These are phyloP conservation scores for Phrynocephalus guinanensis DNA, from an alignment of 2,797 vertebrate genomes.

Conservation along the genomic window DNA sequence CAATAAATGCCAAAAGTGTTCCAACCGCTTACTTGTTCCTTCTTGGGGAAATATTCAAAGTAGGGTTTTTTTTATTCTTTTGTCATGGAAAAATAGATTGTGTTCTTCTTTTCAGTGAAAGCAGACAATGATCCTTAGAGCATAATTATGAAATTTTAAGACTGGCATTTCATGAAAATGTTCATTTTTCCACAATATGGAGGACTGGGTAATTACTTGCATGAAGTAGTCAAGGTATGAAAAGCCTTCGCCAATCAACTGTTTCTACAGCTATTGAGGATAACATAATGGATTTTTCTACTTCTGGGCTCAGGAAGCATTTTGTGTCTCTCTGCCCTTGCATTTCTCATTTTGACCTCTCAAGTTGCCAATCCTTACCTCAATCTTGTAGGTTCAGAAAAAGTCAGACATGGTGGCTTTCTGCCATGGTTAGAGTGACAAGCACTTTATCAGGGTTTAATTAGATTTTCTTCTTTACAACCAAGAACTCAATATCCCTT, in stretches of 20 bases:
- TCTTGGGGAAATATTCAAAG: background rate
- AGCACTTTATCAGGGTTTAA: slow-evolving; percentile 63
- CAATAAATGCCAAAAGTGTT: slow-evolving; percentile 23
- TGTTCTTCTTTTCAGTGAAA: background rate
- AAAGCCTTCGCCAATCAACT: slow-evolving; percentile 33
- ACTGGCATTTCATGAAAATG: background rate
- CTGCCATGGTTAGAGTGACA: slow-evolving; percentile 39
- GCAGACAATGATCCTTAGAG: slow-evolving; percentile 18
- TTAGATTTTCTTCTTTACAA: slow-evolving; percentile 59
- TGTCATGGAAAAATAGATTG: background rate
- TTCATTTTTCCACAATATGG: slow-evolving; percentile 21
- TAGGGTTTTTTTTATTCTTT: background rate
- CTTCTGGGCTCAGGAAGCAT: slow-evolving; percentile 43
- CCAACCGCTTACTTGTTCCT: background rate
- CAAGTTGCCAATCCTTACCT: slow-evolving; percentile 50
- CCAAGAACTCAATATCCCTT: slow-evolving; percentile 39
- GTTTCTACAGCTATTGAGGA: slow-evolving; percentile 23
- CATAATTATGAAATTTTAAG: background rate
- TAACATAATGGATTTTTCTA: slow-evolving; percentile 40
- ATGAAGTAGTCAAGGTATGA: background rate
- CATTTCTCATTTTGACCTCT: slow-evolving; percentile 49
- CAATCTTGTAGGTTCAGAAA: slow-evolving; percentile 52
- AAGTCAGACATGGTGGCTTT: slow-evolving; percentile 30
- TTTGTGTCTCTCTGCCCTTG: slow-evolving; percentile 13
- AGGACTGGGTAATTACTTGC: slow-evolving; percentile 9